Percentiles rank a stretch among this genome's conserved stretches.
Evolutionary conservation across 1,140 invertebrate species (phyloP).

Genomic region (Drosophila nebulosa): DNA sequence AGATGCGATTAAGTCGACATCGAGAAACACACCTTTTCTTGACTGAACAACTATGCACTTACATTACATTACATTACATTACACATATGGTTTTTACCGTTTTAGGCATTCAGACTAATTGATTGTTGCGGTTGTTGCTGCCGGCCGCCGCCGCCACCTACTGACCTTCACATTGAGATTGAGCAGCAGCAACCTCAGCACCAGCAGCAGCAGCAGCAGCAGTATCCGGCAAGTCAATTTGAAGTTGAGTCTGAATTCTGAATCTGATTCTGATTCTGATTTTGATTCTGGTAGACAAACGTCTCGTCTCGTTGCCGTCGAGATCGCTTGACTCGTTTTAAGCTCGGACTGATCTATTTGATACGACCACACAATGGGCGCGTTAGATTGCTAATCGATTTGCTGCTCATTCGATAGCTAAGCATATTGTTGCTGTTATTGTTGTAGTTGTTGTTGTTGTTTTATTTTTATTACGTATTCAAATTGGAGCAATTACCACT

Average conservation of each 20-base stretch:
- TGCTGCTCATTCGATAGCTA: slow-evolving; percentile 65
- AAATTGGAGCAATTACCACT: slow-evolving; percentile 79
- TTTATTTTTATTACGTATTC: slow-evolving; percentile 73
- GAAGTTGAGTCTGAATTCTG: not conserved
- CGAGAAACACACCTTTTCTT: not conserved
- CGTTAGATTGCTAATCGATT: slow-evolving; percentile 79
- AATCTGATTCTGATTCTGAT: not conserved
- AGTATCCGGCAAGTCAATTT: slow-evolving; percentile 67
- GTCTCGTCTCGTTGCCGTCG: slow-evolving; percentile 31
- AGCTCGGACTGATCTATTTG: slow-evolving; percentile 16
- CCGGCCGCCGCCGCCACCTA: slow-evolving; percentile 72
- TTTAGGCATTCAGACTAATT: slow-evolving; percentile 69
- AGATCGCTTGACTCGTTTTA: slow-evolving; percentile 56
- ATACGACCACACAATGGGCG: slow-evolving; percentile 73
- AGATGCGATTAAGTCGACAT: not conserved
- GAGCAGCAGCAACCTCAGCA: slow-evolving; percentile 31
- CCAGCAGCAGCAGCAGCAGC: slow-evolving; percentile 24
- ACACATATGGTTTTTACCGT: slow-evolving; percentile 65
- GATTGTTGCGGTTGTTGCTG: slow-evolving; percentile 68
- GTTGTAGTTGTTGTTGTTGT: not conserved
- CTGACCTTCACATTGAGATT: slow-evolving; percentile 75
- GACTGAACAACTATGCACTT: slow-evolving; percentile 20
- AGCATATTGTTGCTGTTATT: not conserved
- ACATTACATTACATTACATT: slow-evolving; percentile 46
- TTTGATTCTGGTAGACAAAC: slow-evolving; percentile 46